These are phyloP conservation scores for Brachyistius frenatus DNA, from an alignment of 2,113 vertebrate species.

Conservation along the genomic window DNA sequence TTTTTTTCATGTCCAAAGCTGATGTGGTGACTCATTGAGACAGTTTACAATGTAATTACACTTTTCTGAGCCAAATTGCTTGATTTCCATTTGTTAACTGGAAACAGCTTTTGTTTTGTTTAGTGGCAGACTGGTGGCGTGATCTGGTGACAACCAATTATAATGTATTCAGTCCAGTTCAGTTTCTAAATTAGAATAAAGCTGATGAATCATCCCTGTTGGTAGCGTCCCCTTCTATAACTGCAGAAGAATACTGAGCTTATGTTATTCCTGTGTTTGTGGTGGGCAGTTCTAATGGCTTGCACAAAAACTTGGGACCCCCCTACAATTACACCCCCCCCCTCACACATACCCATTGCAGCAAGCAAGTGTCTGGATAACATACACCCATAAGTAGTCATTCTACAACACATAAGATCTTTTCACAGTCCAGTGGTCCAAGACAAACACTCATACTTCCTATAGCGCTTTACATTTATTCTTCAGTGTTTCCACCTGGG, in stretches of 20 bases:
- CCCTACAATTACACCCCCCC: too few relatives aligned
- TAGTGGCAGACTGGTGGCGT: too few relatives aligned
- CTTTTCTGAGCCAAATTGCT: slow-evolving; percentile 35
- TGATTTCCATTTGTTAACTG: slow-evolving; percentile 50
- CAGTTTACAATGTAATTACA: slow-evolving; percentile 54
- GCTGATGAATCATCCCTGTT: neutral
- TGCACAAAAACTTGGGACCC: neutral
- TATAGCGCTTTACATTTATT: slow-evolving; percentile 24
- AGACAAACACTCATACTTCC: slow-evolving; percentile 46
- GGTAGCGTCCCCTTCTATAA: too few relatives aligned
- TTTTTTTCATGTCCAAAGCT: slow-evolving; percentile 45
- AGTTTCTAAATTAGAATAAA: neutral
- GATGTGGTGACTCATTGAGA: slow-evolving; percentile 38
- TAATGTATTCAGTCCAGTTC: neutral
- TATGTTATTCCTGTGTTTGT: neutral
- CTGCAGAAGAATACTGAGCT: too few relatives aligned
- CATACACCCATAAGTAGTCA: neutral
- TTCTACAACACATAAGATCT: neutral
- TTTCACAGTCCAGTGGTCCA: slow-evolving; percentile 28
- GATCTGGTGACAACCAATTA: too few relatives aligned
- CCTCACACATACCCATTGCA: too few relatives aligned
- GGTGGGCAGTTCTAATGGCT: neutral
- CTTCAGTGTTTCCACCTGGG: slow-evolving; percentile 29
- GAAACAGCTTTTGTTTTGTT: slow-evolving; percentile 5
- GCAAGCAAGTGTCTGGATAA: slow-evolving; percentile 7